Conservation (phyloP, 1,140 invertebrate species). For the Prorops nasuta region DNA sequence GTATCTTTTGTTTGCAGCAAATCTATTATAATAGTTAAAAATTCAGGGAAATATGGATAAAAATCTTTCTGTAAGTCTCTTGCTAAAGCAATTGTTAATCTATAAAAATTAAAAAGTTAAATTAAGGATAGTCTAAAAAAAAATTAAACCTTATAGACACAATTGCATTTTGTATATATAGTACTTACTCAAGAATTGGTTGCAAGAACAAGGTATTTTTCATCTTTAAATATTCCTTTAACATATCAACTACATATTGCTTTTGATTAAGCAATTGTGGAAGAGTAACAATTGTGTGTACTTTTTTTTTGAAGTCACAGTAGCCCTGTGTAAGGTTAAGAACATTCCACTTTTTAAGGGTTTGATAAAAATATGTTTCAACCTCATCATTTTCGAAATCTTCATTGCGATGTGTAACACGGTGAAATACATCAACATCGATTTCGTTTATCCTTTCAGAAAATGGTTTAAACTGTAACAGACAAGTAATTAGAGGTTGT, state of each 20-base stretch:
- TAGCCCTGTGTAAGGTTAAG: constrained; percentile 83
- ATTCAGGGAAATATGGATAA: constrained; percentile 74
- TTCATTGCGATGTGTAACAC: constrained; percentile 71
- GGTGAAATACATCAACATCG: constrained; percentile 77
- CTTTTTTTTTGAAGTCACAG: constrained; percentile 70
- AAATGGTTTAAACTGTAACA: constrained; percentile 80
- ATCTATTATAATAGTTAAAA: constrained; percentile 69
- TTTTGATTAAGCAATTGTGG: constrained; percentile 78
- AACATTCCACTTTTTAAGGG: constrained; percentile 83
- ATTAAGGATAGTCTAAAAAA: not conserved
- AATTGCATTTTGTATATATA: not conserved
- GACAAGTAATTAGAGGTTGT: constrained; percentile 22
- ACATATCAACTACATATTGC: constrained; percentile 68
- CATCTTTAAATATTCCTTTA: constrained; percentile 71
- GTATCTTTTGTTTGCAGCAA: constrained; percentile 75
- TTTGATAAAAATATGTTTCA: constrained; percentile 76
- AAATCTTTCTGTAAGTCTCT: constrained; percentile 86
- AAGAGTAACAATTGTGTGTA: constrained; percentile 72
- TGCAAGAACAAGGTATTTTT: constrained; percentile 73
- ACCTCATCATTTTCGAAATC: constrained; percentile 64
- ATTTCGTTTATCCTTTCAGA: constrained; percentile 79
- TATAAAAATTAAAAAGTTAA: constrained; percentile 55
- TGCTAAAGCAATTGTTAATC: constrained; percentile 78
- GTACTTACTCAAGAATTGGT: constrained; percentile 78
- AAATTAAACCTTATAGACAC: constrained; percentile 1